A percentile compares a stretch with the other conserved stretches of the same genome.
These are phyloP conservation scores for Madoqua kirkii DNA, from an alignment of 2,113 vertebrate genomes.

Conservation along the genomic window DNA sequence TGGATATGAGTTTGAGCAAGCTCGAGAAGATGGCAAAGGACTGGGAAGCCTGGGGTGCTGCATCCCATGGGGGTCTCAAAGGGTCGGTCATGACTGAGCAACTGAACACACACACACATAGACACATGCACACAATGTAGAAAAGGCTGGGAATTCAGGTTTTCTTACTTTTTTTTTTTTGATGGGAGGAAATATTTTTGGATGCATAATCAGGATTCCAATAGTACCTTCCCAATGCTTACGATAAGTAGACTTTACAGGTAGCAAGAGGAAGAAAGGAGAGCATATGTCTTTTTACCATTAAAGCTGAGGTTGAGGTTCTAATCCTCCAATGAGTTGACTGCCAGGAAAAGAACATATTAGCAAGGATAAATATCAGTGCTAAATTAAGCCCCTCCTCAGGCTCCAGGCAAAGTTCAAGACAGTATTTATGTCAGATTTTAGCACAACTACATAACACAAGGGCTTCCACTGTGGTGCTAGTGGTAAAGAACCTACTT, in stretches of 20 bases:
- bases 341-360: neutral
- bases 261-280: neutral
- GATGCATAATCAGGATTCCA: neutral
- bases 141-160: neutral
- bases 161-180: neutral
- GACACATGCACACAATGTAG: neutral
- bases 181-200: neutral
- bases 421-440: neutral
- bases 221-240: neutral
- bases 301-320: neutral
- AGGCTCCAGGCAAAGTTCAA: neutral
- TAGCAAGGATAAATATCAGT: neutral
- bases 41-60: fast-evolving
- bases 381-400: neutral
- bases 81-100: neutral
- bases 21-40: neutral
- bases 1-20: neutral
- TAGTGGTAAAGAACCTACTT: neutral
- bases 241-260: neutral
- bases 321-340: neutral
- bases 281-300: neutral
- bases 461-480: neutral
- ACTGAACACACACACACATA: neutral
- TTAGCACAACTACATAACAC: neutral
- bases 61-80: neutral